Evolutionary conservation across 2,797 vertebrate species (phyloP), one percentile per base, ranked within the genome.

Genomic region (Etheostoma perlongum): DNA sequence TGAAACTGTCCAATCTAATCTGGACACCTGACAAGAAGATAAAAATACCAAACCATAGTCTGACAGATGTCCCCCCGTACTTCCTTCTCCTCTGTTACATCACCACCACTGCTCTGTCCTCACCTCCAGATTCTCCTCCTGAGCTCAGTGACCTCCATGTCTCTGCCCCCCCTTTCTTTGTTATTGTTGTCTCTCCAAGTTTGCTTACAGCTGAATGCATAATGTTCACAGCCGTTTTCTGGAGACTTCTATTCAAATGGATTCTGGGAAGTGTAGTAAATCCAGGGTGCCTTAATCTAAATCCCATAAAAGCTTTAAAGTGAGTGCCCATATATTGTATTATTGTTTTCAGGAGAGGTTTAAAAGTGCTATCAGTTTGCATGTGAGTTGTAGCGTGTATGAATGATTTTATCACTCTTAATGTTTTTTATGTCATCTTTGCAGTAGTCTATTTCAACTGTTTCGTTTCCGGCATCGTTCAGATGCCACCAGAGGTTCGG

Each of bases 61-160:
- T 54, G 5, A 55, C 49, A 61, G 23, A 40, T 1, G 5, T 69
- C 30, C 48, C 42, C 15, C 15, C 1, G 18, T 3, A 18, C 54
- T 30, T 25, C 18, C 27, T 13, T 14, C 16, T 70, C n/a, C 33
- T 51, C 48, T 5, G 48, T 74, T 46, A 21, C 47, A 61, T 66
- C 65, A 53, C 4, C 40, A 7, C 55, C 48, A 12, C 64, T 12
- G 44, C 21, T 44, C 57, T 44, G 36, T 65, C 62, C 49, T 52
- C 60, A 51, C 76, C 57, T 73, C 68, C 62, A 44, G 49, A 14
- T n/a, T 16, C 15, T 18, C 74, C 15, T 47, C 54, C 52, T 30
- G 47, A 67, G 62, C 44, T 27, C 13, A 46, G 16, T 21, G 55
- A 59, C 60, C 69, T 54, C 57, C 60, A 2, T 9, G 4, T 44